Base-by-base conservation (phyloP, 2,113 vertebrate genomes). In the Ptilonorhynchus violaceus region DNA sequence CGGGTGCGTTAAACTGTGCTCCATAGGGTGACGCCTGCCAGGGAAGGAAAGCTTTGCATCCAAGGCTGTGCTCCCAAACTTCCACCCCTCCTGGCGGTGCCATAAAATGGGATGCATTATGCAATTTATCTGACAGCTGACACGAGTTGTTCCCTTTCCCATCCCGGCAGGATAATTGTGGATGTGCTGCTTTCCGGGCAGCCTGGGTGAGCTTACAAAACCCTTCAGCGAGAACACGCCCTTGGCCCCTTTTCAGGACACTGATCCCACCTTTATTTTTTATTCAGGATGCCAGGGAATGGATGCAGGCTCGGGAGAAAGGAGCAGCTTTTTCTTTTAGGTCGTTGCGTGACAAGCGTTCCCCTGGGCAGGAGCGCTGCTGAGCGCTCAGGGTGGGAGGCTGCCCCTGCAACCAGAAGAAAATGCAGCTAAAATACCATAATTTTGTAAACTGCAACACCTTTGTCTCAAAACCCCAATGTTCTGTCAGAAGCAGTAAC, bases 381-480 rank as follows among this genome's bases (percentile, higher is more conserved):
- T 25, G 52, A 69, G 17, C 27, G 47, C 24, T 56, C 25, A 78
- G 90, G 24, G 53, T 15, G 30, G 9, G 74, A 90, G 66, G 44
- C 41, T 41, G 21, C 41, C 3, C 6, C 28, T 59, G 27, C 47
- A 78, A 79, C 2, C 39, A 44, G 44, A 78, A 41, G 10, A 15
- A 92, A 92, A 73, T 5, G 17, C 15, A 62, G 69, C 73, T 73
- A 49, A 94, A 95, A 7, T 67, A 24, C 25, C 7, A 7, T 20
- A 33, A 35, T 91, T 85, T 53, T 88, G 15, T 52, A 68, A 92
- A 91, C n/a, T 75, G 86, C 9, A 85, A 81, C 28, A 69, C 13
- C 10, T 89, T 96, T 91, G 67, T 80, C 53, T 89, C 46, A 92
- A 95, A 85, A 17, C 37, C 13, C 23, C 5, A 2, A 25, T 33